Evolutionary conservation across 2,888 invertebrate species (phyloP).

Genomic region (Drosophila kambysellisi): DNA sequence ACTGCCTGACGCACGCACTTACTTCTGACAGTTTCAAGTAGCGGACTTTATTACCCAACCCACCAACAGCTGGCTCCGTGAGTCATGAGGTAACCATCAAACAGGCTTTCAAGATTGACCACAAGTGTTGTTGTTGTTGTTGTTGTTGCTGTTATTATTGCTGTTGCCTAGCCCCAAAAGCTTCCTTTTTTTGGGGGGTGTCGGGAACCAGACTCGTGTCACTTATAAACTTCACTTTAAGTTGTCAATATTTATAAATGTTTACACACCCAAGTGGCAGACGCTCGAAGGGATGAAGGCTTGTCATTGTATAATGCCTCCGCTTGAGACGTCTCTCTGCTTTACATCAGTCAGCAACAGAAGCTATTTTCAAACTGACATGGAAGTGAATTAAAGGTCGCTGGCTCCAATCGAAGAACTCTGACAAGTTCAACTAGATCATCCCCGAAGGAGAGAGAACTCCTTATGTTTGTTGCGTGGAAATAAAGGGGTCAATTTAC

Average conservation of each 20-base stretch:
- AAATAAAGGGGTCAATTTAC: conserved; percentile 18
- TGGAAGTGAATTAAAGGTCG: background rate
- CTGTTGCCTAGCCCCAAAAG: conserved; percentile 51
- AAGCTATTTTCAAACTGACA: conserved; percentile 6
- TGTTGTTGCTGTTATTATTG: conserved; percentile 33
- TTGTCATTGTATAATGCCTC: conserved; percentile 1
- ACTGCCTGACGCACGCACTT: conserved; percentile 47
- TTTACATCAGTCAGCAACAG: conserved; percentile 25
- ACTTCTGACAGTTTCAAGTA: conserved; percentile 72
- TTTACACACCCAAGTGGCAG: conserved; percentile 61
- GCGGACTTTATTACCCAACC: conserved; percentile 69
- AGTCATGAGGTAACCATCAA: conserved; percentile 66
- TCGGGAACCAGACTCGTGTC: conserved; percentile 59
- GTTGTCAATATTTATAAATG: conserved; percentile 80
- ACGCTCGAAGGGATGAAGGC: conserved; percentile 14
- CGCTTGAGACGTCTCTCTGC: conserved; percentile 5
- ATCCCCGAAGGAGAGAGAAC: background rate
- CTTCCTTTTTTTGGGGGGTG: conserved; percentile 56
- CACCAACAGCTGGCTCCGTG: conserved; percentile 8
- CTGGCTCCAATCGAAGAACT: background rate
- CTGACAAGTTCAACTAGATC: background rate
- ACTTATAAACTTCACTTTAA: conserved; percentile 78
- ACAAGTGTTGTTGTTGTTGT: conserved; percentile 60
- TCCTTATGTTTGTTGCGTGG: background rate
- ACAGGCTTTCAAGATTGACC: conserved; percentile 78